A percentile compares a stretch with the other conserved stretches of the same genome.
Conservation (phyloP, 2,888 invertebrate species). For the Apocheima hispidaria region DNA sequence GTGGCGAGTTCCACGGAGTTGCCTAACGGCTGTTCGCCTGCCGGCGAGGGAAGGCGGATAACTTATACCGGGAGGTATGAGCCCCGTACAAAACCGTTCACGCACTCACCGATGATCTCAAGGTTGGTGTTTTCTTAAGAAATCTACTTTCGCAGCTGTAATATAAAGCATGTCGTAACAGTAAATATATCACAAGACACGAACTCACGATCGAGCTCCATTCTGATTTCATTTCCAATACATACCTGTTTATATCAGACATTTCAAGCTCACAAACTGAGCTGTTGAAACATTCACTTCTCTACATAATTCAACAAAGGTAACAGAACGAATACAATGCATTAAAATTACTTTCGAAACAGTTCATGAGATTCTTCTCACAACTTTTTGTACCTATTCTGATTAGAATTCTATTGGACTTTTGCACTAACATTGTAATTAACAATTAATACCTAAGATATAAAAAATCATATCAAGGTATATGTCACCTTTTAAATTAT, state of each 20-base stretch:
- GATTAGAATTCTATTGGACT: conserved; percentile 28
- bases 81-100: conserved; percentile 81
- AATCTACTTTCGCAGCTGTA: conserved; percentile 19
- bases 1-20: conserved; percentile 75
- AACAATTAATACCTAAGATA: background rate
- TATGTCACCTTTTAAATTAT: background rate
- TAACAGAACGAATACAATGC: conserved; percentile 8
- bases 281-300: conserved; percentile 59
- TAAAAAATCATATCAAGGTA: background rate
- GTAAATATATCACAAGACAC: conserved; percentile 65
- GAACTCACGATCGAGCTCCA: conserved; percentile 70
- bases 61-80: conserved; percentile 84
- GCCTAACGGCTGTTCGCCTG: conserved; percentile 82
- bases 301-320: conserved; percentile 25
- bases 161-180: conserved; percentile 66
- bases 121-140: conserved; percentile 58
- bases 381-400: conserved; percentile 41
- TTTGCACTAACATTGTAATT: background rate
- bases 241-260: conserved; percentile 41
- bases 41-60: conserved; percentile 81
- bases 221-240: conserved; percentile 72
- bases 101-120: conserved; percentile 85
- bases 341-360: conserved; percentile 45
- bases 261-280: conserved; percentile 42
- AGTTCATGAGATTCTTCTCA: conserved; percentile 25